Base-by-base conservation (phyloP, 92 coral and sea anemone species). In the Meandrina meandrites region DNA sequence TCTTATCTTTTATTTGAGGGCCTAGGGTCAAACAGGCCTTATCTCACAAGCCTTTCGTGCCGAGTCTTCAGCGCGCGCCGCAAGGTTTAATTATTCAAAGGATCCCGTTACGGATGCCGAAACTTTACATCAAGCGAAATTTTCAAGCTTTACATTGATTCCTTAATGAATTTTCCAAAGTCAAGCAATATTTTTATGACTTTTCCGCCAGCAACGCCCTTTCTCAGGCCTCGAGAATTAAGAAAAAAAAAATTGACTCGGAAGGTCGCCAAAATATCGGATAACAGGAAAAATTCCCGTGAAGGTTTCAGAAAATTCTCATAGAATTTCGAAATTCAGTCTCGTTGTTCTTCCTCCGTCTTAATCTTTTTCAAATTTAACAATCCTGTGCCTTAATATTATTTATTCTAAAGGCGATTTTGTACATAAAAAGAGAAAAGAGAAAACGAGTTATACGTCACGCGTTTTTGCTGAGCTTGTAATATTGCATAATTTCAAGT, bases 1-100 rank as follows among this genome's bases (percentile, higher is more conserved):
- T 31, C 85, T 64, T 68, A 81, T 81, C 78, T 47, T 6, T 70
- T 19, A 68, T 81, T 69, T 81, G 66, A 58, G 45, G 71, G 85
- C 66, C 36, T 48, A 58, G 45, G 71, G 85, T 48, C 36, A 50
- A 17, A 81, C 62, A 22, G 45, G 47, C 12, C 10, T 47, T 81
- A 70, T 81, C 56, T 7, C n/a, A 24, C 12, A 22, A 24, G 15
- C 68, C 30, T 60, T 60, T 60, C 68, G 68, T 60, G 68, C 27
- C 68, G 68, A 48, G 53, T 48, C 14, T 48, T 48, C 53, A 48
- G 30, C 68, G 68, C 68, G 68, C 68, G 9, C 53, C 8, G 14
- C 53, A 27, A 60, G 68, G 1, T 7, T n/a, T 60, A 60, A 0
- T 22, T 8, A 22, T 60, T 60, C 68, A 60, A 60, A 60, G 68